These are phyloP conservation scores for Argyrosomus regius DNA, from an alignment of 2,797 vertebrate genomes.

Conservation along the genomic window DNA sequence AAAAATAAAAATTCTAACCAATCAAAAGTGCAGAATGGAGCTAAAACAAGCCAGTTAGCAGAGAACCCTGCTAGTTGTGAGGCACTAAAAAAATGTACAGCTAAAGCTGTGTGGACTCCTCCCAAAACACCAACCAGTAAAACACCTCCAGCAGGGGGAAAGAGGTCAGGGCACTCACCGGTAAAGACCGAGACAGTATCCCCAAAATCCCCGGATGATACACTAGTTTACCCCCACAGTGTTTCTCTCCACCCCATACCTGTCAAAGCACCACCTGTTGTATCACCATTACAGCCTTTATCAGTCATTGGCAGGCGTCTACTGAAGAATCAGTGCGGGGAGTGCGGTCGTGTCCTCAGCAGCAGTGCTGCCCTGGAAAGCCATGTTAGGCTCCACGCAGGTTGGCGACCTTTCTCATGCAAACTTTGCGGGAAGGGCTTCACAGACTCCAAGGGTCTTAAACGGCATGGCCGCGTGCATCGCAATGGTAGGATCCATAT, in stretches of 20 bases:
- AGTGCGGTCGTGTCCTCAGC: conserved; percentile 82
- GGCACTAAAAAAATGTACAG: conserved; percentile 16
- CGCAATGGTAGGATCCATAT: conserved; percentile 79
- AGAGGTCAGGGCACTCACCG: background rate
- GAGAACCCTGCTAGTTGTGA: background rate
- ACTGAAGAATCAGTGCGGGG: conserved; percentile 81
- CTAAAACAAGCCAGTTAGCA: background rate
- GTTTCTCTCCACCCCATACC: conserved; percentile 40
- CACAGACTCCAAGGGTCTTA: conserved; percentile 78
- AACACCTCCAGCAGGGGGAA: background rate
- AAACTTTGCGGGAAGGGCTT: conserved; percentile 81
- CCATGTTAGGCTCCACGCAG: conserved; percentile 80
- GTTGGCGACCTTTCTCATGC: conserved; percentile 78
- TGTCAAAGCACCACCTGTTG: conserved; percentile 43
- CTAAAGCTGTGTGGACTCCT: conserved; percentile 67
- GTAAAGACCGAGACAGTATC: conserved; percentile 32
- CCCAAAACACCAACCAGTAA: conserved; percentile 36
- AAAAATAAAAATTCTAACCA: conserved; percentile 28
- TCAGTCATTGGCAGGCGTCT: conserved; percentile 70
- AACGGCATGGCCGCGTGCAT: conserved; percentile 80
- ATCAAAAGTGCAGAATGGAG: conserved; percentile 6
- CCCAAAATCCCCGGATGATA: background rate
- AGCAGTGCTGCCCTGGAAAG: conserved; percentile 79
- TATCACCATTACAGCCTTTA: conserved; percentile 74
- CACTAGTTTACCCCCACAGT: background rate